Conservation (phyloP, 2,888 invertebrate species). For the Chalcis sispes region DNA sequence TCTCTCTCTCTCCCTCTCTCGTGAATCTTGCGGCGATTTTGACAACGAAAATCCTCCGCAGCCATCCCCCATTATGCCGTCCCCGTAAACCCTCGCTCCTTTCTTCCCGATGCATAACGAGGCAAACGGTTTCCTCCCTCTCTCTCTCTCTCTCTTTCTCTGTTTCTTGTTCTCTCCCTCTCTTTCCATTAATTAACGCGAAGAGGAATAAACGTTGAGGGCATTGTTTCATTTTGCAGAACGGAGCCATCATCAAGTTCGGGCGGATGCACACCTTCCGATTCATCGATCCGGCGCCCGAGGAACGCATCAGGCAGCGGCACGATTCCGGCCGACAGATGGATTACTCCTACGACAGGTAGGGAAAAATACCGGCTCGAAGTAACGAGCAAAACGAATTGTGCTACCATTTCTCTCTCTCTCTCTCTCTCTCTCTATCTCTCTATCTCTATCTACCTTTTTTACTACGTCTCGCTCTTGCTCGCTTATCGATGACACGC, state of each 20-base stretch:
- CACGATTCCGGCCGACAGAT: conserved; percentile 84
- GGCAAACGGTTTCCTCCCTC: conserved; percentile 20
- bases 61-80: no score
- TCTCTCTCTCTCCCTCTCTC: no score
- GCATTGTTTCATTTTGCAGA: conserved; percentile 76
- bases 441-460: no score
- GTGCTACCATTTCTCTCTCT: no score
- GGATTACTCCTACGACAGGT: conserved; percentile 91
- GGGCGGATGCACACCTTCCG: conserved; percentile 91
- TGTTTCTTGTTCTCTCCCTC: not conserved
- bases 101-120: not conserved
- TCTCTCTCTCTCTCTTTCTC: not conserved
- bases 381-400: no score
- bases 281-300: conserved; percentile 89
- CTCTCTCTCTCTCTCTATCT: no score
- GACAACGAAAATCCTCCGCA: no score
- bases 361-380: no score
- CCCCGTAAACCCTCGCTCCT: not conserved
- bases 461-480: no score
- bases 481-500: no score
- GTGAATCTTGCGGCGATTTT: no score
- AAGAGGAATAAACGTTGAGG: not conserved
- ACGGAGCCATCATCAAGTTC: conserved; percentile 90
- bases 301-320: conserved; percentile 86
- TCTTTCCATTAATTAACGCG: conserved; percentile 8